These are phyloP conservation scores for Diprion similis DNA, from an alignment of 1,140 invertebrate species.

Conservation along the genomic window DNA sequence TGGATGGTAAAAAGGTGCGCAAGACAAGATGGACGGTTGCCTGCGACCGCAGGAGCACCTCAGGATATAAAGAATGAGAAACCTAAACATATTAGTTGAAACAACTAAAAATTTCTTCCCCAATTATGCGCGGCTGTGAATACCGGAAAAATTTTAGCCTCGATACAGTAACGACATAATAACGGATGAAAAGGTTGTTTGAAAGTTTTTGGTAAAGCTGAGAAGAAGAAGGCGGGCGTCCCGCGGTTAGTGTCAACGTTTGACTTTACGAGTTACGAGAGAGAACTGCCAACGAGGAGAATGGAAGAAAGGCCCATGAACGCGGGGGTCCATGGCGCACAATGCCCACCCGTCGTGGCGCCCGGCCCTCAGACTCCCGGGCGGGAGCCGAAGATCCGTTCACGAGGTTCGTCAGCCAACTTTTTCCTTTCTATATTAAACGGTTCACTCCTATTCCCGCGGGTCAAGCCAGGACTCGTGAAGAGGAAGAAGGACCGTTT, in stretches of 20 bases:
- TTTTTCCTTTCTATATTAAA: background rate
- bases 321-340: conserved; percentile 45
- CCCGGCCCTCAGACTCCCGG: conserved; percentile 28
- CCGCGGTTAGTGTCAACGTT: conserved; percentile 6
- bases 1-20: too few species aligned
- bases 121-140: conserved; percentile 8
- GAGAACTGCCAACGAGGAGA: conserved; percentile 26
- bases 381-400: background rate
- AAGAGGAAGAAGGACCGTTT: too few species aligned
- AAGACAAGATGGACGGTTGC: too few species aligned
- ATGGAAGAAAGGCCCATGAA: conserved; percentile 41
- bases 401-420: background rate
- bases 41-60: too few species aligned
- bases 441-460: background rate
- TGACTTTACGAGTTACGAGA: conserved; percentile 10
- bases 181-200: conserved; percentile 30
- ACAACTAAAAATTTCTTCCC: too few species aligned
- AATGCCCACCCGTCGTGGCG: conserved; percentile 54
- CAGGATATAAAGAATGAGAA: too few species aligned
- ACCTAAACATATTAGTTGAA: too few species aligned
- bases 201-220: conserved; percentile 13
- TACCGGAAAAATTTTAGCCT: too few species aligned
- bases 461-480: too few species aligned
- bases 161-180: conserved; percentile 40
- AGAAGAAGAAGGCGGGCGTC: conserved; percentile 14